Evolutionary conservation across 2,113 vertebrate genomes (phyloP).

Genomic region (Sinocyclocheilus grahami): DNA sequence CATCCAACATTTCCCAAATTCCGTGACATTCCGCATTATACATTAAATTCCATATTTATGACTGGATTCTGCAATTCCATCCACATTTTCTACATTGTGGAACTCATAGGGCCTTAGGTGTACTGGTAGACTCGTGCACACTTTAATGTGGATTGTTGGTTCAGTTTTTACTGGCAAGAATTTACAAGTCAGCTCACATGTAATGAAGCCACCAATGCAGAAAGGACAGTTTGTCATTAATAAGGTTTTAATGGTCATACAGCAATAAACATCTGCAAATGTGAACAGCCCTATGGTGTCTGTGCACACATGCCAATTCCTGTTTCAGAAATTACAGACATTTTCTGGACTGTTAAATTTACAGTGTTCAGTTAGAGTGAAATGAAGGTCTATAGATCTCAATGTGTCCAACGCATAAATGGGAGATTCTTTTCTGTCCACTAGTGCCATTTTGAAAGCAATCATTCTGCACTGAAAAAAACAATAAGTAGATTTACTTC

Average conservation of each 20-base stretch:
- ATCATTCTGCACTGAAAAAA: no score
- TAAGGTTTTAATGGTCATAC: not conserved
- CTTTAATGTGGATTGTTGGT: not conserved
- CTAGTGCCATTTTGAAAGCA: no score
- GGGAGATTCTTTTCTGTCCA: not conserved
- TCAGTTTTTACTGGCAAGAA: not conserved
- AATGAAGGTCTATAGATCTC: not conserved
- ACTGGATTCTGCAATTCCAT: not conserved
- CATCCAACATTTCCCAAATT: not conserved
- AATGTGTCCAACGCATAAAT: not conserved
- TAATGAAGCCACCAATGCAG: not conserved
- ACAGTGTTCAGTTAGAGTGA: not conserved
- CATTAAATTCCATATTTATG: not conserved
- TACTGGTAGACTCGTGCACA: not conserved
- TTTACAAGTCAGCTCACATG: not conserved
- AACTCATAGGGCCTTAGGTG: not conserved
- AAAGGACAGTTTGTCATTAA: slow-evolving; percentile 21
- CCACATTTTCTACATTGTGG: no score
- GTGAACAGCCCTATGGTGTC: not conserved
- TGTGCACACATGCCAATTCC: not conserved
- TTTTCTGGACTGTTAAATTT: slow-evolving; percentile 10
- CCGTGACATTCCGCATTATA: no score
- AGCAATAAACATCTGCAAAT: slow-evolving; percentile 2
- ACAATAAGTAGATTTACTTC: no score
- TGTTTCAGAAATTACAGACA: not conserved